Base-by-base conservation (phyloP, 2,797 vertebrate species). In the Diplodus puntazzo region DNA sequence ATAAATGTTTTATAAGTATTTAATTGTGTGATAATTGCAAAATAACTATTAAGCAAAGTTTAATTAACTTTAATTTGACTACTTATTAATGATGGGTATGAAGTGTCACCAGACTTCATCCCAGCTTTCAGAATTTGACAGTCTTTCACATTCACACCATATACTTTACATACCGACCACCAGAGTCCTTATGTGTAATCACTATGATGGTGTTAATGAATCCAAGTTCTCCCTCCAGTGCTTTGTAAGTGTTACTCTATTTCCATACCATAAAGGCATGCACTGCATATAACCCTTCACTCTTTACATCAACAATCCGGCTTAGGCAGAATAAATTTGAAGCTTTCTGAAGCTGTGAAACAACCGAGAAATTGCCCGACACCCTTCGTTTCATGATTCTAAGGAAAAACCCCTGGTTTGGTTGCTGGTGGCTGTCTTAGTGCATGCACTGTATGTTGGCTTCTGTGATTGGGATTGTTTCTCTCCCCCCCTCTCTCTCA, bases 381-480 rank as follows among this genome's bases (percentile, higher is more conserved):
- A 78, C 69, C 69, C 75, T 85, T 88, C 30, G 66, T 83, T 88
- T 84, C 58, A 67, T 42, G 21, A 73, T 66, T 85, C 67, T 68
- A 66, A 89, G 80, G 66, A 49, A 81, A 45, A 84, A 69, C 43
- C 76, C 53, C 66, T 73, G 81, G 85, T 88, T 85, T 66, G 67
- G 77, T 79, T 69, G 53, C 79, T 75, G 72, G 63, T 79, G 82
- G 69, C 70, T 83, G 88, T 71, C 68, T 86, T 69, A 70, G 71
- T 81, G 67, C 71, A 65, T 78, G 25, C 74, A 76, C 73, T 85
- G 74, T 84, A 84, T 79, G 67, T 80, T 75, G 80, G 77, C 69
- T 58, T 90, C 75, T 85, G 65, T 83, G 77, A 72, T 73, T 74
- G 57, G 73, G 70, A 86, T 87, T 84, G 74, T 84, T 74, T 81